These are phyloP conservation scores for Ascidia mentula DNA, from an alignment of 23 tunicate genomes.

Conservation along the genomic window DNA sequence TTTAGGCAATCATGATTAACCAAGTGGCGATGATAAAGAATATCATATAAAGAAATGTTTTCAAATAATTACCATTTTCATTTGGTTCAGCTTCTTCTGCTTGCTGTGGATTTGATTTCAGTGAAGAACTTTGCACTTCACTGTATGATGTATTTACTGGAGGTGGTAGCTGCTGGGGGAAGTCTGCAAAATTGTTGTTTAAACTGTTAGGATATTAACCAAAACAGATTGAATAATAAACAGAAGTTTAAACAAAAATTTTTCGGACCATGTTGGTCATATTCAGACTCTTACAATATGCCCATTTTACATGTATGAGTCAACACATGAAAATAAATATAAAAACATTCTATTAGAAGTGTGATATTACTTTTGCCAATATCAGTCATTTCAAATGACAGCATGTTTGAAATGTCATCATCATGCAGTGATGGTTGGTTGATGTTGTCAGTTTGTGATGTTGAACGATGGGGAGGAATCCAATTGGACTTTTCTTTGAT, in stretches of 20 bases:
- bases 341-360: no score
- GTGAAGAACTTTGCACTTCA: background rate
- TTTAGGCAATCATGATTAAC: no score
- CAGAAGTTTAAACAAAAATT: no score
- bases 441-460: background rate
- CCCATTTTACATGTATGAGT: no score
- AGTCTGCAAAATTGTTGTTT: background rate
- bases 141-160: background rate
- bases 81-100: background rate
- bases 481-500: slow-evolving; percentile 6
- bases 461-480: slow-evolving; percentile 6
- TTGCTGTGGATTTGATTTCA: background rate
- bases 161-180: background rate
- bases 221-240: no score
- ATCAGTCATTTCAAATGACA: slow-evolving; percentile 59
- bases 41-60: background rate
- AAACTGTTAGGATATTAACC: no score
- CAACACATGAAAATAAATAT: no score
- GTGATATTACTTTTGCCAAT: slow-evolving; percentile 50
- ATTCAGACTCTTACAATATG: no score
- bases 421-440: slow-evolving; percentile 12
- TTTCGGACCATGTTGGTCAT: no score
- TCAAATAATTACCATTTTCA: background rate
- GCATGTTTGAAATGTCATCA: slow-evolving; percentile 36
- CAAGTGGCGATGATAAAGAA: no score